A percentile compares a stretch with the other conserved stretches of the same genome.
These are phyloP conservation scores for Clarias macrocephalus DNA, from an alignment of 2,113 vertebrate species.

Conservation along the genomic window DNA sequence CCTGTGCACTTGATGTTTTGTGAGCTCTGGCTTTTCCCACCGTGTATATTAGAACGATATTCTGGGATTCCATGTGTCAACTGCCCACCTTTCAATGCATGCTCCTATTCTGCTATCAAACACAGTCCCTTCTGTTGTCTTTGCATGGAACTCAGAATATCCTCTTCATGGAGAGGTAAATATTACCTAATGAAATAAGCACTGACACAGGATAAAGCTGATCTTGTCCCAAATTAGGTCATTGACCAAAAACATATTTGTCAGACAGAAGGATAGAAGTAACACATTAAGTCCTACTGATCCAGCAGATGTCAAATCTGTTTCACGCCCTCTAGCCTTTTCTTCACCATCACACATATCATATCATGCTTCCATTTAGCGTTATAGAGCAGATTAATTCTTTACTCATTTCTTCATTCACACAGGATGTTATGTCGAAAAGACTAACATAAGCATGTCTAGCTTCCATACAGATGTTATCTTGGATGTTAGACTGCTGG, in stretches of 20 bases:
- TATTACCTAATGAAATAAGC: background rate
- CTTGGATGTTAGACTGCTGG: slow-evolving; percentile 10
- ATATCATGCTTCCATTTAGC: background rate
- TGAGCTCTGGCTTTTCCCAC: slow-evolving; percentile 87
- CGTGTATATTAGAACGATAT: slow-evolving; percentile 99
- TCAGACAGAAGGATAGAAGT: background rate
- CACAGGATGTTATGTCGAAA: background rate
- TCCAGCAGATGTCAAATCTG: background rate
- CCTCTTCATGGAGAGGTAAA: slow-evolving; percentile 32
- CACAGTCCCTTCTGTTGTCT: background rate
- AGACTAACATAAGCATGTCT: slow-evolving; percentile 24
- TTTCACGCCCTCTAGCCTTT: slow-evolving; percentile 5
- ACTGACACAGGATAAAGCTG: background rate
- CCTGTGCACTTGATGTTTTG: slow-evolving; percentile 98
- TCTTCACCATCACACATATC: background rate
- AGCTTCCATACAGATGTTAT: slow-evolving; percentile 30
- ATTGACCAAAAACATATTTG: background rate
- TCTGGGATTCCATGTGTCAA: slow-evolving; percentile 65
- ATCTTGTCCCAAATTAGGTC: background rate
- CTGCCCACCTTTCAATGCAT: slow-evolving; percentile 44
- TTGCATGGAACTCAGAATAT: slow-evolving; percentile 51
- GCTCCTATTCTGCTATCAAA: slow-evolving; percentile 18
- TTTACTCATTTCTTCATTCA: background rate
- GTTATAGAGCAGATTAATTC: background rate
- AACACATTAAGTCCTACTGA: background rate